Evolutionary conservation across 1,140 invertebrate species (phyloP), one percentile per base, ranked within the genome.

Genomic region (Drosophila eugracilis): DNA sequence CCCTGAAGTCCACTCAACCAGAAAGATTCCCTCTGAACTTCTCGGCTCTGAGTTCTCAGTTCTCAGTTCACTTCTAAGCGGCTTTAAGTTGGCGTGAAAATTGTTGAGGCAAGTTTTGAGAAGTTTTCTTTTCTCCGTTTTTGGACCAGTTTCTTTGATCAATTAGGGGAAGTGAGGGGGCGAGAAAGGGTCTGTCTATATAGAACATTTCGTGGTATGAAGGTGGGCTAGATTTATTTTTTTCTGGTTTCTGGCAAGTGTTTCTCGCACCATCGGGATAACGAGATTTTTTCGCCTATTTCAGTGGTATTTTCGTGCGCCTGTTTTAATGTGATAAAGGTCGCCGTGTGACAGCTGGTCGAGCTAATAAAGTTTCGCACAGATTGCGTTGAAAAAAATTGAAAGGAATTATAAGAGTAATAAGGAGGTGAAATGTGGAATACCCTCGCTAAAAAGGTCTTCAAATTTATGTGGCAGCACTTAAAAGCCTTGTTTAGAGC

Each of bases 1-100:
- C 17, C 47, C 65, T 53, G 12, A 67, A 69, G 62, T 67, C 65
- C 65, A 69, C 62, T 69, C 62, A 52, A 69, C 65, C 62, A 53
- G 62, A 69, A 69, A 69, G 28, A 67, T 69, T 67, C 63, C 60
- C 12, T 14, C n/a, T 28, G 36, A 67, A 67, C 63, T 67, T 67
- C 57, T 48, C 66, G 65, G 53, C 48, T 41, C 42, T 24, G n/a
- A 21, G n/a, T 19, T 24, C 63, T 44, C 22, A 17, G 62, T 53
- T 67, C 63, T 34, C 28, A 34, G 63, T 44, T 67, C 45, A 19
- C 36, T 24, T 50, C 21, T 75, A 88, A 86, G 84, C 75, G 70
- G 70, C 74, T 86, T 86, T 89, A 88, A 86, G 83, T 86, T 89
- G 57, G 75, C 75, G 78, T 88, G 59, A 86, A 86, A 86, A 83